A percentile compares a stretch with the other conserved stretches of the same genome.
These are phyloP conservation scores for Hyperopisus bebe DNA, from an alignment of 2,113 vertebrate genomes.

Conservation along the genomic window DNA sequence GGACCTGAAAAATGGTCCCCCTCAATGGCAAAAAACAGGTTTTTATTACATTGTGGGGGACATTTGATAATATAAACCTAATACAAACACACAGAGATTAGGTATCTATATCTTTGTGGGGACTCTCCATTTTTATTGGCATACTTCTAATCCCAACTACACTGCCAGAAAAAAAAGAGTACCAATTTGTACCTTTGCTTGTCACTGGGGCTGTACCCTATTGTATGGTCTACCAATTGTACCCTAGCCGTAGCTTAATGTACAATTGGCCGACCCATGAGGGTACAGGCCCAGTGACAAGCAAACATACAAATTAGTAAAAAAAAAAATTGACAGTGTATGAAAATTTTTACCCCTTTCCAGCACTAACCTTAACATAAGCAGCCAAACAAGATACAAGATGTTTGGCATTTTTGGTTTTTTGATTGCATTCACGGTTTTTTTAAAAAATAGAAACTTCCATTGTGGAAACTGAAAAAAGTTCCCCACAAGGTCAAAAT, in stretches of 20 bases:
- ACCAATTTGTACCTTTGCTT: too few relatives aligned
- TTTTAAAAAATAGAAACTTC: background rate
- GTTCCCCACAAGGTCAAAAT: background rate
- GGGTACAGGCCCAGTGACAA: background rate
- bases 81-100: background rate
- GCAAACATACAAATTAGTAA: background rate
- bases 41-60: background rate
- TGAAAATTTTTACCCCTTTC: too few relatives aligned
- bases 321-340: too few relatives aligned
- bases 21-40: background rate
- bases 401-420: background rate
- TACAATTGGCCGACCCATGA: background rate
- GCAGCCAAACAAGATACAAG: background rate
- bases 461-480: background rate
- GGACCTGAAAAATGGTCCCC: background rate
- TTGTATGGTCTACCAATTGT: too few relatives aligned
- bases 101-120: too few relatives aligned
- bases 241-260: too few relatives aligned
- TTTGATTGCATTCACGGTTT: background rate
- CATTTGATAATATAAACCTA: background rate
- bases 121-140: too few relatives aligned
- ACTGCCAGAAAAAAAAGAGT: too few relatives aligned
- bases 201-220: too few relatives aligned
- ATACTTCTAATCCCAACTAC: too few relatives aligned
- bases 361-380: background rate